phyloP scores from a whole-genome alignment of 2,888 invertebrate species.

The Agrotis puta region DNA sequence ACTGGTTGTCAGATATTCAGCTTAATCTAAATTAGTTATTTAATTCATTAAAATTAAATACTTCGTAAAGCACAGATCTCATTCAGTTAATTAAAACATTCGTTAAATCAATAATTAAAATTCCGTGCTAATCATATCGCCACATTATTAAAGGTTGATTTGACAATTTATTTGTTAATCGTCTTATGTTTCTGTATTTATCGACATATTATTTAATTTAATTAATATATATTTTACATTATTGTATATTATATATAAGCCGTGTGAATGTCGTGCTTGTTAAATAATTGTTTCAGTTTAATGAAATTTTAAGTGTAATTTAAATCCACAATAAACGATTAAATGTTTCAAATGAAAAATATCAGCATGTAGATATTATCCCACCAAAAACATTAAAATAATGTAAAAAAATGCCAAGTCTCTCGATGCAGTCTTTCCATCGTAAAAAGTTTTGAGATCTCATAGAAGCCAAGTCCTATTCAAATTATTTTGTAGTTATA shows the following conservation, averaged over 20 bases:
- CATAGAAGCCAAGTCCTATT: too few relatives aligned
- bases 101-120: constrained; percentile 4
- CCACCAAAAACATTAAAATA: too few relatives aligned
- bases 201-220: not conserved
- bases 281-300: too few relatives aligned
- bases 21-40: not conserved
- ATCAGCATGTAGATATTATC: too few relatives aligned
- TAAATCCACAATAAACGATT: not conserved
- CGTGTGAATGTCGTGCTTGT: not conserved
- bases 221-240: not conserved
- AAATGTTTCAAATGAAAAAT: not conserved
- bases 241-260: not conserved
- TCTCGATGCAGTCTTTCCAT: too few relatives aligned
- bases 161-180: constrained; percentile 24
- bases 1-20: too few relatives aligned
- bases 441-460: too few relatives aligned
- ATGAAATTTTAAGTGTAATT: too few relatives aligned
- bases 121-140: not conserved
- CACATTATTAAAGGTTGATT: constrained; percentile 16
- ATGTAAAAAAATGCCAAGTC: too few relatives aligned
- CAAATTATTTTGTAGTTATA: too few relatives aligned
- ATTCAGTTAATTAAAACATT: constrained; percentile 20
- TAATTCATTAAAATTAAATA: not conserved
- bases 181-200: not conserved
- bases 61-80: constrained; percentile 11